A percentile compares a stretch with the other conserved stretches of the same genome.
phyloP scores from a whole-genome alignment of 2,888 invertebrate species.

The Yponomeuta malinellus region DNA sequence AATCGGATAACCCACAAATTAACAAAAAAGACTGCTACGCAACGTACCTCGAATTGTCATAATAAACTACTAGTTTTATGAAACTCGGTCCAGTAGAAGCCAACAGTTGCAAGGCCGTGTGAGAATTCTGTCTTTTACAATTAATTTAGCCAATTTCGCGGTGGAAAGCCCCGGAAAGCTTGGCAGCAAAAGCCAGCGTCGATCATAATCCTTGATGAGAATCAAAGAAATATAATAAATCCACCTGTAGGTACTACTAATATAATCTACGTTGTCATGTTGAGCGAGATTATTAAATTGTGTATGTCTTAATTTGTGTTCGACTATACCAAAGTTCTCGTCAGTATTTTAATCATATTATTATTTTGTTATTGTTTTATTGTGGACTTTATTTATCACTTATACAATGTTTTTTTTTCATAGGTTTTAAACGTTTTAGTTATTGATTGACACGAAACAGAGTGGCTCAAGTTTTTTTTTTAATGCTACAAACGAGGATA shows the following conservation, averaged over 20 bases:
- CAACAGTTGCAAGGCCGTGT: no score
- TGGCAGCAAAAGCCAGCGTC: no score
- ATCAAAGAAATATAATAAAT: background rate
- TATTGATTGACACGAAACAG: background rate
- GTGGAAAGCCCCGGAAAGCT: no score
- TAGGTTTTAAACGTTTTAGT: slow-evolving; percentile 12
- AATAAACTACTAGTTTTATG: no score
- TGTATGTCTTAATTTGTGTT: background rate
- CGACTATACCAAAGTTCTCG: slow-evolving; percentile 15
- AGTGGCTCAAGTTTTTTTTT: background rate
- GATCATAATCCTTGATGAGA: background rate
- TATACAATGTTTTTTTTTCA: slow-evolving; percentile 13
- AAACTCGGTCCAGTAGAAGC: no score
- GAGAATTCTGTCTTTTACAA: no score
- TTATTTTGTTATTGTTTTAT: slow-evolving; percentile 15
- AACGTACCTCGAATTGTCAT: no score
- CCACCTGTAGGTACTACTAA: background rate
- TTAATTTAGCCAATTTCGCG: no score
- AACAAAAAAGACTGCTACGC: no score
- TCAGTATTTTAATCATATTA: slow-evolving; percentile 4
- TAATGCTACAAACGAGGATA: background rate
- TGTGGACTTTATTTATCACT: background rate
- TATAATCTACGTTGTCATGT: background rate
- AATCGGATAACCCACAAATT: no score
- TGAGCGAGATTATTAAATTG: background rate